Conservation (phyloP, 2,113 vertebrate species). For the Cromileptes altivelis region DNA sequence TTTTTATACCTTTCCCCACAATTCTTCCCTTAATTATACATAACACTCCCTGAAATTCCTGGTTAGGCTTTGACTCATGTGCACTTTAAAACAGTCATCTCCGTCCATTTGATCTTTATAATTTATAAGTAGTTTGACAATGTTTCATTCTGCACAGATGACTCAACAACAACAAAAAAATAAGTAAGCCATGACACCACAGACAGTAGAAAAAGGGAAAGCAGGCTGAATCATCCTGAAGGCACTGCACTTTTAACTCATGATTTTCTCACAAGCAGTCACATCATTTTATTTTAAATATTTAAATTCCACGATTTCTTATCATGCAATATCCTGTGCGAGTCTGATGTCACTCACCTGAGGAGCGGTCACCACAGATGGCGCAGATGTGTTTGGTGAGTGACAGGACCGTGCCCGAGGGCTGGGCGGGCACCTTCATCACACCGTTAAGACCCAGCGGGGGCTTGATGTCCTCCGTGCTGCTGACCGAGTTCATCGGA, state of each 20-base stretch:
- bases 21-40: constrained; percentile 15
- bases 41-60: not conserved
- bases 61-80: constrained; percentile 3
- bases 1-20: constrained; percentile 34
- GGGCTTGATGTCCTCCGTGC: constrained; percentile 98
- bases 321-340: no score
- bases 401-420: constrained; percentile 89
- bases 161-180: not conserved
- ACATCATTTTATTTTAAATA: no score
- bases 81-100: not conserved
- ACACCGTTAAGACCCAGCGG: constrained; percentile 97
- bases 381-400: constrained; percentile 99
- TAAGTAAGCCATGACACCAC: not conserved
- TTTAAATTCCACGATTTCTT: no score
- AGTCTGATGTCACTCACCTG: constrained; percentile 85
- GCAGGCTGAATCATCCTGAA: not conserved
- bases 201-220: not conserved
- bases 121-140: not conserved
- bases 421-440: constrained; percentile 96
- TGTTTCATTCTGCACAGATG: not conserved
- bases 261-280: not conserved
- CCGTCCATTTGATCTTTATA: not conserved
- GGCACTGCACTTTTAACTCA: not conserved
- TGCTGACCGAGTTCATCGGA: constrained; percentile 97
- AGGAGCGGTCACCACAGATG: constrained; percentile 99